Evolutionary conservation across 2,797 vertebrate genomes (phyloP).

Genomic region (Hydrolagus colliei): DNA sequence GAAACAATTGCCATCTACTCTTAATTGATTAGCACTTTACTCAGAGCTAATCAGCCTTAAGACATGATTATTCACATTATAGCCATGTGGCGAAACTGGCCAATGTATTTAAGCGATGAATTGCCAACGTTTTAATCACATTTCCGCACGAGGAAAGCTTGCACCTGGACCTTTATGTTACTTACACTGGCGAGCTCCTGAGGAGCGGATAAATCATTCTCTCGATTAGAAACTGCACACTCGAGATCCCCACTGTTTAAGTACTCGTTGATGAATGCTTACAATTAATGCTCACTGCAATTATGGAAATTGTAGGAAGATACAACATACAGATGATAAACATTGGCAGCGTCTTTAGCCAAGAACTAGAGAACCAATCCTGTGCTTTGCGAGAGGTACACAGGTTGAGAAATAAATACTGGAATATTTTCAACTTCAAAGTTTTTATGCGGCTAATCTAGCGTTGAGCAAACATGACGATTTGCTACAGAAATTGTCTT

Average conservation of each 20-base stretch:
- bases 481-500: too few relatives aligned
- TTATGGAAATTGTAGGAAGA: conserved; percentile 2
- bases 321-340: background rate
- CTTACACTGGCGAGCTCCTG: background rate
- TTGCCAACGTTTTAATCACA: conserved; percentile 5
- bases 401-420: too few relatives aligned
- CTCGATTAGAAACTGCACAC: background rate
- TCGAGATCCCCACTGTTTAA: background rate
- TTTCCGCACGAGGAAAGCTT: background rate
- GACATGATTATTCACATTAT: background rate
- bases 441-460: too few relatives aligned
- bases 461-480: too few relatives aligned
- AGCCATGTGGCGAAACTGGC: background rate
- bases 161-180: background rate
- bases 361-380: too few relatives aligned
- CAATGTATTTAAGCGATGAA: background rate
- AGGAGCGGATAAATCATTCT: background rate
- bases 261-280: background rate
- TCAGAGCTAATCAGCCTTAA: background rate
- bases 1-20: background rate
- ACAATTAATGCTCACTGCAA: conserved; percentile 5
- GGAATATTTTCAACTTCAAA: too few relatives aligned
- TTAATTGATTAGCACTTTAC: background rate
- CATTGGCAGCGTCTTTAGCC: background rate
- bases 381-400: too few relatives aligned